Evolutionary conservation across 2,797 vertebrate species (phyloP), one percentile per base, ranked within the genome.

Genomic region (Micropoecilia bifurca): DNA sequence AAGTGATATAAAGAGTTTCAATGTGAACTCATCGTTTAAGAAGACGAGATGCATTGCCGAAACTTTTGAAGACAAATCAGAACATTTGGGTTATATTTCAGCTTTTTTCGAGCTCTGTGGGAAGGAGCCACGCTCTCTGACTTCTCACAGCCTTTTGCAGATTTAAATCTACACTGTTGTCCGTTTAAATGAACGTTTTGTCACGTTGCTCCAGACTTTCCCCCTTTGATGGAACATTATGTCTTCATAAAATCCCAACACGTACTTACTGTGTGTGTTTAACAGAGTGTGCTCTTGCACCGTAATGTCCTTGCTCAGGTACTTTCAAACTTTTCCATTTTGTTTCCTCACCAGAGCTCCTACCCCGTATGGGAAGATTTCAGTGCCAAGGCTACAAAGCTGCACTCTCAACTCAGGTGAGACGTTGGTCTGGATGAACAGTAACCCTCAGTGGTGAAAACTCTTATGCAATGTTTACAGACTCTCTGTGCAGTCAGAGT

Each of bases 321-420:
- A 33, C 80, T 85, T 83, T 1, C 47, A 75, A 30, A 75, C 18
- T 76, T 80, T 73, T 78, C 30, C 14, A 4, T 73, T 69, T 55
- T 80, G 8, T 61, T 61, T 47, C 77, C 77, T 84, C 53, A 63
- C 74, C 90, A 96, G 96, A 95, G 94, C 83, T 96, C 96, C 1
- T 96, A 96, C 82, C 96, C 96, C 0, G 95, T 96, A 77, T 96
- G 96, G 96, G 95, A 96, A 90, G 96, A 96, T 88, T 96, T 96
- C 91, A 94, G 94, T 90, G 93, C 98, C 28, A 99, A 99, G 95
- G 98, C 98, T 89, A 99, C 97, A 0, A 99, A 99, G 90, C 97
- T 99, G 55, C 98, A 99, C 91, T 99, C 98, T 80, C 98, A 99
- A 92, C 97, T 99, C 91, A 97, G 98, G 98, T 99, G 90, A 97